These are phyloP conservation scores for Synanthedon andrenaeformis DNA, from an alignment of 2,888 invertebrate species.

Conservation along the genomic window DNA sequence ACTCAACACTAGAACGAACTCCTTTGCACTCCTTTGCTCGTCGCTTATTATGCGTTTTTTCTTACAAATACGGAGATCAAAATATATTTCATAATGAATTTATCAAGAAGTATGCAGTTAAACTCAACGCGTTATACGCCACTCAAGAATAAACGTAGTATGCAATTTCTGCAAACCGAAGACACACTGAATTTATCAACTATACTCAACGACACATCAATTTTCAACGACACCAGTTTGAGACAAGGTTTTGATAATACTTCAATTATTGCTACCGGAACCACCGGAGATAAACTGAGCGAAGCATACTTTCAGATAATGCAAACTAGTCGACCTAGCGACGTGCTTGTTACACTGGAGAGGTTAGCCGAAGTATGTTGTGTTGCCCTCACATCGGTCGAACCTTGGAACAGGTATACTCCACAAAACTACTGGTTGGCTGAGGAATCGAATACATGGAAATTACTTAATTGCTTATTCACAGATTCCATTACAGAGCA, in stretches of 20 bases:
- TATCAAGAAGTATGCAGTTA: slow-evolving; percentile 36
- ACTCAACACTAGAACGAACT: too few relatives aligned
- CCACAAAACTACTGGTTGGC: slow-evolving; percentile 73
- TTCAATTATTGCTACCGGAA: slow-evolving; percentile 33
- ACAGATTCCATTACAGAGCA: slow-evolving; percentile 79
- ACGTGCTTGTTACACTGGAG: slow-evolving; percentile 72
- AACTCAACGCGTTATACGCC: slow-evolving; percentile 52
- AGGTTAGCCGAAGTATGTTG: slow-evolving; percentile 75
- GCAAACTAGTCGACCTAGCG: slow-evolving; percentile 50
- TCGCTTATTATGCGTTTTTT: too few relatives aligned
- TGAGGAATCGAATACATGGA: slow-evolving; percentile 91
- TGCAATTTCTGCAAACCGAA: slow-evolving; percentile 44
- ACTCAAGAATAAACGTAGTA: slow-evolving; percentile 37
- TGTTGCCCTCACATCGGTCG: slow-evolving; percentile 68
- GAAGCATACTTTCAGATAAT: slow-evolving; percentile 64
- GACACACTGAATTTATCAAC: slow-evolving; percentile 57
- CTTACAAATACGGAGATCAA: too few relatives aligned
- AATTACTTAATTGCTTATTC: slow-evolving; percentile 83
- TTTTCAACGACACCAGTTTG: slow-evolving; percentile 59
- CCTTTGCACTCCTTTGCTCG: too few relatives aligned
- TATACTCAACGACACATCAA: slow-evolving; percentile 57
- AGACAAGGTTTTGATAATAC: slow-evolving; percentile 58
- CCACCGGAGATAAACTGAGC: slow-evolving; percentile 40
- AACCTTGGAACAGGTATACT: slow-evolving; percentile 63
- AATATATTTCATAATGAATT: slow-evolving; percentile 21